phyloP scores from a whole-genome alignment of 92 coral and sea anemone genomes.

The Actinostola sp. region DNA sequence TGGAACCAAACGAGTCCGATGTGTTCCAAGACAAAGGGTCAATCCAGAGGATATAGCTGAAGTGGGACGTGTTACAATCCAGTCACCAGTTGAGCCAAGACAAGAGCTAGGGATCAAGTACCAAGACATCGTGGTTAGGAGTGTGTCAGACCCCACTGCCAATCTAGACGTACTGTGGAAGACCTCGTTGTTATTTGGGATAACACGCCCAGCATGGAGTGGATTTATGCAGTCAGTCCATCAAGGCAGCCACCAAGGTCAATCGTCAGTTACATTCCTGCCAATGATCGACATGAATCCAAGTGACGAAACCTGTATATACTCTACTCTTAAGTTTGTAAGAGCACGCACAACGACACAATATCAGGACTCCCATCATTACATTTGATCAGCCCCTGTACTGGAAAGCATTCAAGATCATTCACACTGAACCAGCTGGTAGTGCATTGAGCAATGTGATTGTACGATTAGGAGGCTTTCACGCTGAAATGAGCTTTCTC shows the following conservation, averaged over 20 bases:
- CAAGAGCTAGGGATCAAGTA: constrained; percentile 25
- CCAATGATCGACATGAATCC: constrained; percentile 64
- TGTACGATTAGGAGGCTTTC: constrained; percentile 39
- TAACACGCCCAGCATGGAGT: constrained; percentile 49
- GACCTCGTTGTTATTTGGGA: constrained; percentile 50
- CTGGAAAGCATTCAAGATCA: constrained; percentile 31
- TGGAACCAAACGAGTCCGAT: constrained; percentile 35
- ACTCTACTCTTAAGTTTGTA: constrained; percentile 22
- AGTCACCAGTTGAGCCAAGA: constrained; percentile 43
- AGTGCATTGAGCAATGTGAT: constrained; percentile 36
- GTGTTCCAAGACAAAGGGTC: constrained; percentile 44
- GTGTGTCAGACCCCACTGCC: constrained; percentile 44
- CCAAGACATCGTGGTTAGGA: constrained; percentile 30
- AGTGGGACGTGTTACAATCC: constrained; percentile 45
- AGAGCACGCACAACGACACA: constrained; percentile 13
- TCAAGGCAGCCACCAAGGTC: constrained; percentile 30
- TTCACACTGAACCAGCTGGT: constrained; percentile 7
- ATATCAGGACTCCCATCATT: constrained; percentile 3
- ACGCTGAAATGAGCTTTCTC: constrained; percentile 46
- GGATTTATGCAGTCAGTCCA: constrained; percentile 58
- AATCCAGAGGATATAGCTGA: constrained; percentile 29
- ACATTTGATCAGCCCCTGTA: constrained; percentile 54
- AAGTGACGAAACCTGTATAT: constrained; percentile 21
- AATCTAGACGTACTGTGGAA: constrained; percentile 59
- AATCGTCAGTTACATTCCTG: constrained; percentile 46